A percentile compares a stretch with the other conserved stretches of the same genome.
Evolutionary conservation across 2,888 invertebrate genomes (phyloP).

Genomic region (Ormyrus pomaceus): DNA sequence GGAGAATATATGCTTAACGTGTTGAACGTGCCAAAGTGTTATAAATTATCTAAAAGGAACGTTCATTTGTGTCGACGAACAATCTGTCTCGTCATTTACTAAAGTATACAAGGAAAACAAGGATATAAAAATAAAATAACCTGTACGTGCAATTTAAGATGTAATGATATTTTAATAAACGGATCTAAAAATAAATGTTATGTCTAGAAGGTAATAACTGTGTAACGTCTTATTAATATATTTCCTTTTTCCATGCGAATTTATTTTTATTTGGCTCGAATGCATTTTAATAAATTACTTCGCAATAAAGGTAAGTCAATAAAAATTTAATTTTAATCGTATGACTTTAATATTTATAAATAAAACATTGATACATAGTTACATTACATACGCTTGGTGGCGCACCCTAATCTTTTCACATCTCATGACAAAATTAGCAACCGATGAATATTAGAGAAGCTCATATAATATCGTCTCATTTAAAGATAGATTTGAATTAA

Average conservation of each 20-base stretch:
- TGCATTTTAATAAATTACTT: neutral
- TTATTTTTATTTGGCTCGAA: neutral
- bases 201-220: constrained; percentile 46
- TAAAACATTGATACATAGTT: no score
- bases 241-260: neutral
- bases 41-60: constrained; percentile 43
- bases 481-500: no score
- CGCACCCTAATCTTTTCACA: no score
- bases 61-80: constrained; percentile 36
- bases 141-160: constrained; percentile 57
- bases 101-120: constrained; percentile 42
- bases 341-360: no score
- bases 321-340: no score
- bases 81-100: constrained; percentile 44
- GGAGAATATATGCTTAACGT: constrained; percentile 3
- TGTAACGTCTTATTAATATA: constrained; percentile 1
- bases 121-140: constrained; percentile 28
- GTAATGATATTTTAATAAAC: constrained; percentile 59
- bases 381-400: no score
- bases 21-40: constrained; percentile 53
- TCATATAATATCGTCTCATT: no score
- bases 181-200: constrained; percentile 57
- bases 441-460: no score
- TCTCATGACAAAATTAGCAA: no score
- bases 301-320: no score